phyloP scores from a whole-genome alignment of 1,140 invertebrate genomes.

The Bicyclus anynana region DNA sequence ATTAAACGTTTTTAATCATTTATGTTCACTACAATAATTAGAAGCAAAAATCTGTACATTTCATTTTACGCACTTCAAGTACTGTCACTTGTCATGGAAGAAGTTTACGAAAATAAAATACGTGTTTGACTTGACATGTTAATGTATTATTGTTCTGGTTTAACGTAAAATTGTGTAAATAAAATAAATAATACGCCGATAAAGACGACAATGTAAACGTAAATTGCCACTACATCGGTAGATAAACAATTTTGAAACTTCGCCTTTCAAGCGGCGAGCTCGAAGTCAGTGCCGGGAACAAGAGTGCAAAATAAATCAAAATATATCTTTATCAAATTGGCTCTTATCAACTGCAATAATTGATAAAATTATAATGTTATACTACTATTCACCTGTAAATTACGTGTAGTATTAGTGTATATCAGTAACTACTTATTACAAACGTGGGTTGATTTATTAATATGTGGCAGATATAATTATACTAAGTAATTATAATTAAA shows the following conservation, averaged over 20 bases:
- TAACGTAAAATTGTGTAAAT: too few species aligned
- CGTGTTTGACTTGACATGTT: too few species aligned
- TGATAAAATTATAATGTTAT: constrained; percentile 11
- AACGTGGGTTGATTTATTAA: background rate
- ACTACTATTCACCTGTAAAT: background rate
- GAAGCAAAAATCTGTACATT: background rate
- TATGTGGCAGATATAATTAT: background rate
- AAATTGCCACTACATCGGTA: too few species aligned
- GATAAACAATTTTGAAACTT: too few species aligned
- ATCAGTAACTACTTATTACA: background rate
- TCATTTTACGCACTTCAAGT: background rate
- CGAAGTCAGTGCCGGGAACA: too few species aligned
- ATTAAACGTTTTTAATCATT: too few species aligned
- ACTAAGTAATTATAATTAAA: background rate
- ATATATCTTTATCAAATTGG: background rate
- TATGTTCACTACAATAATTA: too few species aligned
- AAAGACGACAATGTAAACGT: too few species aligned
- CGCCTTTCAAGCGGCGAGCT: too few species aligned
- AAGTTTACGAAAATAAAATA: background rate
- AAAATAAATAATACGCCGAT: too few species aligned
- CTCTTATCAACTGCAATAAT: constrained; percentile 1
- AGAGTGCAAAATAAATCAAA: background rate
- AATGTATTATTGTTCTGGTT: too few species aligned
- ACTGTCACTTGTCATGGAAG: background rate
- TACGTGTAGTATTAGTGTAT: background rate